Evolutionary conservation across 1,140 invertebrate species (phyloP).

Genomic region (Philaenus spumarius): DNA sequence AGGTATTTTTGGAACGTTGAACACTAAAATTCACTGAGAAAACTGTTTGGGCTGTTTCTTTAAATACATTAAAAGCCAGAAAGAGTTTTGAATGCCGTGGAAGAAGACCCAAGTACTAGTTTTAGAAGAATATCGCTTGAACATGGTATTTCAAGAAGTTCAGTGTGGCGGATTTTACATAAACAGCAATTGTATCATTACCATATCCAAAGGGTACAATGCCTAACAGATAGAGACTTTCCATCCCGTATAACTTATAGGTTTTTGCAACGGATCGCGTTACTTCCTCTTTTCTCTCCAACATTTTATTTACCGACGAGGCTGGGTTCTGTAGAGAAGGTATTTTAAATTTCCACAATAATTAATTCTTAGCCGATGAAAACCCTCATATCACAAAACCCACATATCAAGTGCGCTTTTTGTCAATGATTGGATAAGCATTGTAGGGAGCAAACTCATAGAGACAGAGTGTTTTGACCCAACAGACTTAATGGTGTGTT

Average conservation of each 20-base stretch:
- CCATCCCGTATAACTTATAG: background rate
- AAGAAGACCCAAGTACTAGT: no score
- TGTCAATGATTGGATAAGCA: no score
- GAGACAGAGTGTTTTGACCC: no score
- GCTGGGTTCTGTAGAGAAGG: slow-evolving; percentile 2
- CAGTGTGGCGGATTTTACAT: no score
- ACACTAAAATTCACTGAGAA: background rate
- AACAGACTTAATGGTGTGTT: no score
- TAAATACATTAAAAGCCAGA: background rate
- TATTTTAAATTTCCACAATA: background rate
- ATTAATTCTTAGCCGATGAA: background rate
- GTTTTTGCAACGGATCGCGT: background rate
- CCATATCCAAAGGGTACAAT: no score
- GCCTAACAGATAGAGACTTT: no score
- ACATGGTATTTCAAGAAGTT: no score
- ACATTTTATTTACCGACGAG: slow-evolving; percentile 5
- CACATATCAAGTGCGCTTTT: no score
- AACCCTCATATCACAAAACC: slow-evolving; percentile 2
- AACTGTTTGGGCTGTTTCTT: background rate
- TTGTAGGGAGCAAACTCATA: no score
- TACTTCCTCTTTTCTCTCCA: background rate
- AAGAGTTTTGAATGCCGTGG: background rate
- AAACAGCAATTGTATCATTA: no score
- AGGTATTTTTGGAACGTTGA: background rate
- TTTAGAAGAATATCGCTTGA: no score